Base-by-base conservation (phyloP, 1,140 invertebrate genomes). In the Diabrotica virgifera region DNA sequence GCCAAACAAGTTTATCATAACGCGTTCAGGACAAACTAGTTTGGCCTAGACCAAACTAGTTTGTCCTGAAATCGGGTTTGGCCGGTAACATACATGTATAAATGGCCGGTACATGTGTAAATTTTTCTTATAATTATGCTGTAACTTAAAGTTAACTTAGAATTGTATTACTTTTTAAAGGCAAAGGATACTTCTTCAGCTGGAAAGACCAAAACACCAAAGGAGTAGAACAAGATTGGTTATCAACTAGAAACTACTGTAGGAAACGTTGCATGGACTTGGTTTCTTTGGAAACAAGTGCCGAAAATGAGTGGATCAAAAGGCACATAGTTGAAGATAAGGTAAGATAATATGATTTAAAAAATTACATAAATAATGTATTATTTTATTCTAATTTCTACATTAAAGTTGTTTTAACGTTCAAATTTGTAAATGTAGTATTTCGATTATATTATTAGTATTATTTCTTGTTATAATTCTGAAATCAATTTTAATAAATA, bases 261-360 rank as follows among this genome's bases (percentile, higher is more conserved):
- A 84, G 91, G 68, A 85, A 90, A 77, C 84, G 90, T 35, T 94
- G 92, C 79, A 94, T 94, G 92, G 91, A 94, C 77, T 84, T 91
- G 11, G 86, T 93, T 6, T 91, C 90, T 5, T 78, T 93, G 70
- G 91, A 93, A 79, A 92, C 90, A 59, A 88, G 86, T 54, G 85
- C 85, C 13, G 90, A 94, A 80, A 93, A 93, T 70, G 89, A 92
- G 75, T 91, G 89, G 82, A 87, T 94, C 71, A 93, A 93, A 78
- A 83, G 83, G 63, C 85, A 85, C 63, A 85, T 94, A 59, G 85
- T 89, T 13, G 84, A 88, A 76, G 87, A 87, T 74, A 87, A 87
- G 84, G 91, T 92, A 66, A 90, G 92, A 77, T 92, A 90, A 24
- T 4, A 24, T 1, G 1, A 24, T 24, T 24, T 24, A 24, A 24